phyloP scores from a whole-genome alignment of 2,113 vertebrate genomes.

The Mirounga angustirostris region DNA sequence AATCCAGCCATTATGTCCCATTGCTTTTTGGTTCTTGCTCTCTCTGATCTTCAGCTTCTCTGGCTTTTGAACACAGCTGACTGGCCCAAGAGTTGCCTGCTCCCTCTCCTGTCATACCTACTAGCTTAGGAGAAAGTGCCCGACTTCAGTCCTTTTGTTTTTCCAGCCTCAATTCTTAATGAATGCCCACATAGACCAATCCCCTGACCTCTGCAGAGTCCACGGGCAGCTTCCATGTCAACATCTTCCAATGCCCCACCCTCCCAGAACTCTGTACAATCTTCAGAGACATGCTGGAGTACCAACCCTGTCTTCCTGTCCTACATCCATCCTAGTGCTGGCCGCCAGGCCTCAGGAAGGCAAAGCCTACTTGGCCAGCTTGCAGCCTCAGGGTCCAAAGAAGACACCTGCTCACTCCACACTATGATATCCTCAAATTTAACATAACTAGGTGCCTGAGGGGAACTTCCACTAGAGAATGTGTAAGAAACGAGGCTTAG shows the following conservation, averaged over 20 bases:
- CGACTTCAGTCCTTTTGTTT: too few species aligned
- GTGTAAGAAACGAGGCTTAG: background rate
- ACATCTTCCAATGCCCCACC: background rate
- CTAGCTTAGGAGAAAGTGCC: background rate
- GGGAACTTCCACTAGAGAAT: background rate
- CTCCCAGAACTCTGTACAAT: background rate
- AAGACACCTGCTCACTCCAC: background rate
- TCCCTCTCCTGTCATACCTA: background rate
- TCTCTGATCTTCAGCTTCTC: background rate
- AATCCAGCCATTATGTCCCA: background rate
- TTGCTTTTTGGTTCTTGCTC: background rate
- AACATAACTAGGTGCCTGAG: background rate
- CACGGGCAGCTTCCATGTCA: background rate
- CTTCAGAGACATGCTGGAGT: background rate
- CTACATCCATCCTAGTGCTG: background rate
- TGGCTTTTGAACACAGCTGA: background rate
- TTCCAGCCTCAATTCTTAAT: background rate
- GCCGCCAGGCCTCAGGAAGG: background rate
- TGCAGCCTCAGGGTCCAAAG: background rate
- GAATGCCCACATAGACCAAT: background rate
- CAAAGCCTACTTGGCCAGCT: background rate
- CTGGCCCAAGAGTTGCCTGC: rapidly evolving
- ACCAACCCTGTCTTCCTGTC: background rate
- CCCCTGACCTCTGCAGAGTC: background rate
- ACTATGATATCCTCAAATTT: background rate